phyloP scores from a whole-genome alignment of 2,797 vertebrate species.

The Acanthornis magna region DNA sequence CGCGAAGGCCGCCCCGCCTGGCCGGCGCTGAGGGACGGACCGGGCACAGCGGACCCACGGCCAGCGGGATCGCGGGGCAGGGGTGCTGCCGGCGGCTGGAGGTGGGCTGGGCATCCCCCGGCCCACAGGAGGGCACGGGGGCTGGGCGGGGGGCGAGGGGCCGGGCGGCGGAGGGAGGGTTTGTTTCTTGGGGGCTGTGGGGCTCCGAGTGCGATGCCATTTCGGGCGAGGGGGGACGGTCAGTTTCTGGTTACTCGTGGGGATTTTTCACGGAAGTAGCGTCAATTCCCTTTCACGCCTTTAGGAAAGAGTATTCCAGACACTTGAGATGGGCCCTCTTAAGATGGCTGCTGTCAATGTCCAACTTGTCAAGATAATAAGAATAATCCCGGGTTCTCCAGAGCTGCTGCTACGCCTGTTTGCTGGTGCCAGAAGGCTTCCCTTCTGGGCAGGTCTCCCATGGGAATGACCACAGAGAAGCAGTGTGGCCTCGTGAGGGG shows the following conservation, averaged over 20 bases:
- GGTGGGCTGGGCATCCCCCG: neutral
- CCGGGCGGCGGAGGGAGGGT: neutral
- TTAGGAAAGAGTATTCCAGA: neutral
- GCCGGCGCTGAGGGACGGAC: neutral
- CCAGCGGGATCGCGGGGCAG: neutral
- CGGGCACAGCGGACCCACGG: neutral
- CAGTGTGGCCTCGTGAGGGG: fast-evolving
- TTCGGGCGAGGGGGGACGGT: fast-evolving
- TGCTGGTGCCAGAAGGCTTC: neutral
- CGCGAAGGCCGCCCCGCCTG: neutral
- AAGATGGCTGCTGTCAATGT: neutral
- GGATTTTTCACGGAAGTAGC: neutral
- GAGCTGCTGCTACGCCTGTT: neutral
- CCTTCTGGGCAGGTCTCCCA: neutral
- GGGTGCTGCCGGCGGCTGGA: neutral
- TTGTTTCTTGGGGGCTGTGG: fast-evolving
- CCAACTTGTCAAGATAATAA: neutral
- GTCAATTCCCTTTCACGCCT: neutral
- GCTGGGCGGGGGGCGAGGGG: no score
- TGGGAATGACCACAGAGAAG: neutral
- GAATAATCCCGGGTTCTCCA: fast-evolving
- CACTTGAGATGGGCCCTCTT: fast-evolving
- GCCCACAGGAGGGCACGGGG: neutral
- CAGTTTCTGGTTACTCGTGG: neutral
- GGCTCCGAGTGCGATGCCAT: fast-evolving